These are phyloP conservation scores for Halcyon senegalensis DNA, from an alignment of 2,113 vertebrate genomes.

Conservation along the genomic window DNA sequence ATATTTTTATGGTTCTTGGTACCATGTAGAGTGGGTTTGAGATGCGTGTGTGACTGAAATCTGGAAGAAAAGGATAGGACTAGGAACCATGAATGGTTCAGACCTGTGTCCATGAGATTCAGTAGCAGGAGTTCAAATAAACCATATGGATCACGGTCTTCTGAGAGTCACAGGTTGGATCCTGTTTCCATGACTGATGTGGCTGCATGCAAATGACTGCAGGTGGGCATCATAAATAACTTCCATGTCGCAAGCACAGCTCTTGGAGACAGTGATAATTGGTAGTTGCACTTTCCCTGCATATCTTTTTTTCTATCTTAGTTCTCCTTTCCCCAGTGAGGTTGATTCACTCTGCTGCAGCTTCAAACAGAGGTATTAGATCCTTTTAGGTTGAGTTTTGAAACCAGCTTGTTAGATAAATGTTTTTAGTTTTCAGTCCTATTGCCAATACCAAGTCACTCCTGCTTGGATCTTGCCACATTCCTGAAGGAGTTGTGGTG, in stretches of 20 bases:
- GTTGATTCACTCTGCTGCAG: background rate
- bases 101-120: background rate
- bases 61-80: background rate
- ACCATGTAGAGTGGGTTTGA: background rate
- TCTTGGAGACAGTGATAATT: rapidly evolving
- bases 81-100: background rate
- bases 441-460: background rate
- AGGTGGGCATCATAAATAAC: background rate
- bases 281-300: background rate
- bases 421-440: background rate
- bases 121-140: background rate
- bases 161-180: background rate
- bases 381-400: background rate
- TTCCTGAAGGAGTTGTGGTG: background rate
- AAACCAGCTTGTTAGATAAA: background rate
- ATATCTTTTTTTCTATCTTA: background rate
- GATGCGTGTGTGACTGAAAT: background rate
- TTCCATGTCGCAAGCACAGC: background rate
- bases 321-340: background rate
- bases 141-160: background rate
- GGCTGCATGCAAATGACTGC: background rate
- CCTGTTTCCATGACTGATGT: background rate
- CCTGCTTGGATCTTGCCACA: background rate
- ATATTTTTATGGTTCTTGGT: background rate
- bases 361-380: background rate